Evolutionary conservation across 2,888 invertebrate species (phyloP), one percentile per base, ranked within the genome.

Genomic region (Dinocampus coccinellae): DNA sequence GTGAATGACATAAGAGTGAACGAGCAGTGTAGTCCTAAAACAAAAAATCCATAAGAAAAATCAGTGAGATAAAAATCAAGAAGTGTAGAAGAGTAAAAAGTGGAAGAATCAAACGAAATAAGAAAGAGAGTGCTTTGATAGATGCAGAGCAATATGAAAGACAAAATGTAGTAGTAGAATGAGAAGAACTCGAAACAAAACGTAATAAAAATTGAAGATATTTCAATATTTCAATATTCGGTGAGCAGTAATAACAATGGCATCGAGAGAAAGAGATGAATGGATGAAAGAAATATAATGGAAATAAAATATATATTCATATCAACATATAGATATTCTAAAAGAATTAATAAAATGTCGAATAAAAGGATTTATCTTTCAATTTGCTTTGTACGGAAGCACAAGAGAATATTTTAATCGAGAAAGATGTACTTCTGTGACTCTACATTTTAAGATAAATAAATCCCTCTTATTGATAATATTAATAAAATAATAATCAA

Each of bases 141-240:
- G 16, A 7, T n/a, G n/a, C n/a, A 47, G 29, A 39, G 22, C 36
- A 57, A n/a, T 16, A 58, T 33, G 34, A 26, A 33, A 26, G 62
- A 57, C 52, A 22, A 22, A 39, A 33, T 33, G 34, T 60, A 20
- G 33, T n/a, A 33, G 7, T 29, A 29, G 7, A 22, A 63, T 47
- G 6, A 3, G 11, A 47, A 47, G 16, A 47, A 47, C 16, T 16
- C 0, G 16, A 16, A 7, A 47, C 16, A 20, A n/a, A 47, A 33
- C 20, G 36, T 60, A 26, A 24, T 22, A 53, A 47, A 63, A 39
- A 66, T 20, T 2, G 71, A 61, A 70, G 26, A 65, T 67, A 70
- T 66, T 66, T 69, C 53, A 39, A 42, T 67, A 58, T 39, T 67
- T 58, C 42, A 47, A 67, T 58, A 55, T 55, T 55, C 26, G 26